These are phyloP conservation scores for Autographa gamma DNA, from an alignment of 2,888 invertebrate genomes.

Conservation along the genomic window DNA sequence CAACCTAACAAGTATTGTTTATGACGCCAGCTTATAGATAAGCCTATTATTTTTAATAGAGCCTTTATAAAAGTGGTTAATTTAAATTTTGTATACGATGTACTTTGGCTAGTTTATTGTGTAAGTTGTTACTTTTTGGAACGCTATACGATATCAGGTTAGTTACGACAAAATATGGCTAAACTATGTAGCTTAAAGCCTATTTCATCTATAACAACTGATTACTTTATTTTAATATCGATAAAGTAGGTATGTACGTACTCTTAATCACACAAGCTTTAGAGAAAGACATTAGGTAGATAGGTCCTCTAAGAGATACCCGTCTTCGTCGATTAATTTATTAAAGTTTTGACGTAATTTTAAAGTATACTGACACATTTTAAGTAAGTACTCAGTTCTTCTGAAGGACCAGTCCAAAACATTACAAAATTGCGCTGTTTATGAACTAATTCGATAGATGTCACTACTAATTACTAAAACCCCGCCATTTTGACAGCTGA, in stretches of 20 bases:
- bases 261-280: too few relatives aligned
- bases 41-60: conserved; percentile 41
- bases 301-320: too few relatives aligned
- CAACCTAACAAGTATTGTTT: conserved; percentile 39
- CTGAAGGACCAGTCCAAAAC: background rate
- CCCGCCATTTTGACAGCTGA: conserved; percentile 59
- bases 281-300: too few relatives aligned
- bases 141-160: background rate
- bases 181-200: background rate
- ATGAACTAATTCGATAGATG: conserved; percentile 47
- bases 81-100: conserved; percentile 18
- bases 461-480: conserved; percentile 57
- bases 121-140: background rate
- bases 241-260: too few relatives aligned
- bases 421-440: conserved; percentile 25
- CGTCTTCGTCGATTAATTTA: too few relatives aligned
- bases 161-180: background rate
- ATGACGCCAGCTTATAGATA: conserved; percentile 34
- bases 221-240: too few relatives aligned
- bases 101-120: conserved; percentile 4
- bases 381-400: background rate
- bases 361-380: too few relatives aligned
- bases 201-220: background rate
- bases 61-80: conserved; percentile 27
- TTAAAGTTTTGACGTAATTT: too few relatives aligned